phyloP scores from a whole-genome alignment of 2,888 invertebrate genomes.

The Notodonta ziczac region DNA sequence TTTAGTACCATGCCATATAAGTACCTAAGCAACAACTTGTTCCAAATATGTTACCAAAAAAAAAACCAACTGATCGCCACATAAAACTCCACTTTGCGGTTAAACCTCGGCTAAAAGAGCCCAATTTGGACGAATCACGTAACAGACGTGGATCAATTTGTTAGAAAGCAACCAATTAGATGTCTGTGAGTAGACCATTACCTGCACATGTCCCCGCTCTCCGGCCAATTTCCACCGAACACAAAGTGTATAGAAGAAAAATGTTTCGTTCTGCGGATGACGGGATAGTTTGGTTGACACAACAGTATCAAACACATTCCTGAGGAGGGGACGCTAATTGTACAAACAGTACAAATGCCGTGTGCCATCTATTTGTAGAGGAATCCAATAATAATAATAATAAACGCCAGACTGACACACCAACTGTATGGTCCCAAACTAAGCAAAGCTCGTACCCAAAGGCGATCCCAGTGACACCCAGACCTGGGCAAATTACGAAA shows the following conservation, averaged over 20 bases:
- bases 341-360: conserved; percentile 45
- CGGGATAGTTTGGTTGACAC: conserved; percentile 44
- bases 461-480: no score
- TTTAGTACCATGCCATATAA: not conserved
- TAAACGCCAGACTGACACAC: no score
- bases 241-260: conserved; percentile 28
- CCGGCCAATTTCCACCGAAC: conserved; percentile 13
- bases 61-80: not conserved
- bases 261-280: conserved; percentile 46
- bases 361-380: conserved; percentile 35
- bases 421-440: no score
- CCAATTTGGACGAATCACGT: conserved; percentile 4
- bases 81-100: conserved; percentile 1
- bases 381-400: conserved; percentile 4
- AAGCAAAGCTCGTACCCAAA: no score
- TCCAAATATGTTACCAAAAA: not conserved
- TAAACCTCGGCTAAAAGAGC: conserved; percentile 4
- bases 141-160: conserved; percentile 15
- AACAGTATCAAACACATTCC: conserved; percentile 42
- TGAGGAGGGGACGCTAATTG: conserved; percentile 54
- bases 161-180: conserved; percentile 28
- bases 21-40: not conserved
- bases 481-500: no score
- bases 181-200: conserved; percentile 24
- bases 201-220: conserved; percentile 19